Evolutionary conservation across 1,140 invertebrate species (phyloP), one percentile per base, ranked within the genome.

Genomic region (Cepaea nemoralis): DNA sequence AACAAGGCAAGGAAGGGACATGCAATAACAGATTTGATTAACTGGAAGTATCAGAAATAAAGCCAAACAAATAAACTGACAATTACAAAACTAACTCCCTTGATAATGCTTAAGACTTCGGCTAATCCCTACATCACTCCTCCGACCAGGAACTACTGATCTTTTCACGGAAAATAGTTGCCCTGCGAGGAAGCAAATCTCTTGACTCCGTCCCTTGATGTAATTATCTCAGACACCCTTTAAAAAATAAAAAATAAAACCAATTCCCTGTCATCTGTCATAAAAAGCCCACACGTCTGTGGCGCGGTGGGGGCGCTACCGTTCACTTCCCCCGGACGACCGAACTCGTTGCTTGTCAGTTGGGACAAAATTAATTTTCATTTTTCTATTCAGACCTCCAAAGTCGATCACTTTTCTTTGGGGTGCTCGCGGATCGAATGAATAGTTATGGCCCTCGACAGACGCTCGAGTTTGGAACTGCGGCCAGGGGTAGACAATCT

Each of bases 291-390:
- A 74, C 71, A 45, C 71, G 71, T 74, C 71, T 37, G 24, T 35
- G 16, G 35, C 71, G 24, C 42, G 19, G 33, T 42, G n/a, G 42
- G 71, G 71, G 71, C 22, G 6, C 69, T 39, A 24, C 37, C 31
- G 31, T 42, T 70, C 69, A 3, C 69, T 42, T n/a, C 69, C 12
- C 69, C 37, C 16, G 37, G 40, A 19, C 71, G 27, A 12, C 71
- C 1, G 40, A 35, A 40, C 70, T 73, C 71, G 2, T 27, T 50
- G 42, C 12, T 42, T 77, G 37, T 77, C 27, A 39, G 63, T 42
- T 22, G 48, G 37, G 31, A 77, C 35, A 77, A 59, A 77, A 77
- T 77, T 59, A 59, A 77, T 77, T 59, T 77, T 59, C 35, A 77
- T 77, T 59, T 77, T 59, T 37, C 33, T 63, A 45, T 74, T 74